Evolutionary conservation across 2,797 vertebrate genomes (phyloP).

Genomic region (Acridotheres tristis): DNA sequence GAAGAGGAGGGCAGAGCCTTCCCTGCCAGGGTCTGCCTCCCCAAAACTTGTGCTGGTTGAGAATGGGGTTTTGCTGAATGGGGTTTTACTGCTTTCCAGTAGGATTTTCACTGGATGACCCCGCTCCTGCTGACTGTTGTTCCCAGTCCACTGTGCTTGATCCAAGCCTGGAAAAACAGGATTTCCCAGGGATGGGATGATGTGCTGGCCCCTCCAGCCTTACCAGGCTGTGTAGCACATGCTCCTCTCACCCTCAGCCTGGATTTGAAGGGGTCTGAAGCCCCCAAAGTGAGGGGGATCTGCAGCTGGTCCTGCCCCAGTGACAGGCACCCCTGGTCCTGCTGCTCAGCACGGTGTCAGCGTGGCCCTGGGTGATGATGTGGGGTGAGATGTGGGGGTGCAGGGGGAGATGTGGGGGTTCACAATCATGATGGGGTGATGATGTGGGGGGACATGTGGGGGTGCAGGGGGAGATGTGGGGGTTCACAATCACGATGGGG

Average conservation of each 20-base stretch:
- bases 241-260: not conserved
- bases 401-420: too few species aligned
- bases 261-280: not conserved
- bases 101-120: not conserved
- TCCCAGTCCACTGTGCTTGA: not conserved
- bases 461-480: too few species aligned
- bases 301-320: not conserved
- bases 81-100: not conserved
- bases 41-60: not conserved
- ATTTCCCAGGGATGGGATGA: not conserved
- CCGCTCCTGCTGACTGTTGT: fast-evolving
- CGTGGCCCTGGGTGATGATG: not conserved
- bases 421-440: not conserved
- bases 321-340: not conserved
- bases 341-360: fast-evolving
- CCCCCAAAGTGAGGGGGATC: fast-evolving
- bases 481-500: not conserved
- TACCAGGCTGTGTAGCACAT: not conserved
- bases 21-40: not conserved
- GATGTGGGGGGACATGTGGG: too few species aligned
- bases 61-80: not conserved
- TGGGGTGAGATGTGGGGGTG: too few species aligned
- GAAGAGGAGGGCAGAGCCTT: not conserved
- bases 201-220: not conserved
- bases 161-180: not conserved